Evolutionary conservation across 2,888 invertebrate genomes (phyloP), one percentile per base, ranked within the genome.

Genomic region (Meghimatium bilineatum): DNA sequence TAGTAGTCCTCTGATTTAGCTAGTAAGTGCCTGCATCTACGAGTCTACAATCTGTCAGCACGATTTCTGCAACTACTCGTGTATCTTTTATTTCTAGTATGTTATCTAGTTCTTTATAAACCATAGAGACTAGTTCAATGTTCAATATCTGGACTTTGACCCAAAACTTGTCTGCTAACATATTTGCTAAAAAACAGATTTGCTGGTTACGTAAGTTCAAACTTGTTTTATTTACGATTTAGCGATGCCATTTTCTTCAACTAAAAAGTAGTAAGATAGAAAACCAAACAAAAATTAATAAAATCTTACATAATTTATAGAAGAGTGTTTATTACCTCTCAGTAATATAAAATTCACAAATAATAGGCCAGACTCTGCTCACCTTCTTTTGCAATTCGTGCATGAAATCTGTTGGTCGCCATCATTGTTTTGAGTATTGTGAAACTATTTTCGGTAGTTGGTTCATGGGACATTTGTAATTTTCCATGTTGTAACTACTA

Each of bases 391-490:
- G 23, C 36, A 69, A 69, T 23, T 0, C 10, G 36, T 38, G 69
- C 36, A 10, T 34, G 36, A 34, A 69, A 10, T 23, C 36, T 69
- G 38, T 36, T 36, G 23, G 36, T 38, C 38, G 69, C 69, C 69
- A 69, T 69, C 23, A 8, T 69, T 69, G 69, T 69, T 69, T 36
- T 69, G 69, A 8, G 34, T 3, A 1, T 10, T 34, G 20, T 36
- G 69, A 69, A 36, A 34, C 69, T 69, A 38, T 69, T 69, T 69
- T 26, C 23, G 36, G 26, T 69, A 69, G 69, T 69, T 26, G 36
- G 44, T 44, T 44, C 12, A 44, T 44, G 44, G 12, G 44, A 44
- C n/a, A n/a, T n/a, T n/a, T n/a, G n/a, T n/a, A n/a, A n/a, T n/a
- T n/a, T 44, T 44, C 12, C 44, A 44, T 44, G n/a, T n/a, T n/a